Evolutionary conservation across 2,113 vertebrate genomes (phyloP).

Genomic region (Rostratula benghalensis): DNA sequence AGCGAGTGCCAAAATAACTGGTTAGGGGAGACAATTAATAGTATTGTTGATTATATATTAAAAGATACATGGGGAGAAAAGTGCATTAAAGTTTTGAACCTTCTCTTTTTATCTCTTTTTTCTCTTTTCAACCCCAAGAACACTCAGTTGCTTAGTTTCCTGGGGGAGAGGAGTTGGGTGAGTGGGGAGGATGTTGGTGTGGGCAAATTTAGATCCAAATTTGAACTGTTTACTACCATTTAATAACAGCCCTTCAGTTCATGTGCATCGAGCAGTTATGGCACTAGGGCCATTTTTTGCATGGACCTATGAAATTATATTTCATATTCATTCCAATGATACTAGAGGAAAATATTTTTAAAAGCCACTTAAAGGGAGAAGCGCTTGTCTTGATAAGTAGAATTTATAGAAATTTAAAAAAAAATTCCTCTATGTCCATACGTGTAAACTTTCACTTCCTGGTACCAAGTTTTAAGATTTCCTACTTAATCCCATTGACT

Average conservation of each 20-base stretch:
- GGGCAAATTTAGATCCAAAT: not conserved
- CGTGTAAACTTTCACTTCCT: not conserved
- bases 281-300: not conserved
- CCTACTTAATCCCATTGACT: not conserved
- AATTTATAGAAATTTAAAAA: not conserved
- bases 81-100: not conserved
- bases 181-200: not conserved
- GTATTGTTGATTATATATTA: not conserved
- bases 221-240: not conserved
- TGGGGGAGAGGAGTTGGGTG: too few species aligned
- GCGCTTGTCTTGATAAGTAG: not conserved
- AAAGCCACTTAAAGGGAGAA: not conserved
- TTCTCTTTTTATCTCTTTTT: not conserved
- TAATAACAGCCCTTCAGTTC: not conserved
- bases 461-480: not conserved
- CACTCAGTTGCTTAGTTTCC: not conserved
- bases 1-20: not conserved
- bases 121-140: not conserved
- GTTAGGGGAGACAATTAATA: not conserved
- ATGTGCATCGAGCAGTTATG: not conserved
- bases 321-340: not conserved
- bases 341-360: not conserved
- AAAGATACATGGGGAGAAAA: not conserved
- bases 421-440: not conserved
- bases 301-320: not conserved